Percentiles rank a stretch among this genome's conserved stretches.
Evolutionary conservation across 2,113 vertebrate species (phyloP).

Genomic region (Ceratotherium simum): DNA sequence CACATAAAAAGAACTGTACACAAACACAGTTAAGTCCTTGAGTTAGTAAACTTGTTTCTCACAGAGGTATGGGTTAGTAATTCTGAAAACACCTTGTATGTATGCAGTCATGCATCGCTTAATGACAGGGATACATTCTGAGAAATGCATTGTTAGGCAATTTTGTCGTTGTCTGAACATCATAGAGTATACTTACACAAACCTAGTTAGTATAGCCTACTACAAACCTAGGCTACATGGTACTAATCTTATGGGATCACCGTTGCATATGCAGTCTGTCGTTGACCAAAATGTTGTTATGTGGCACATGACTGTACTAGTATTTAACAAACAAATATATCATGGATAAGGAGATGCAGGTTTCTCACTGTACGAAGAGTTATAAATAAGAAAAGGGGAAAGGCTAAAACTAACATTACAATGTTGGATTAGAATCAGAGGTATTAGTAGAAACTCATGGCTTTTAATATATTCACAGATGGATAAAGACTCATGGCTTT

Average conservation of each 20-base stretch:
- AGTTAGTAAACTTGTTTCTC: not conserved
- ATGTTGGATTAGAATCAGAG: not conserved
- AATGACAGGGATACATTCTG: no score
- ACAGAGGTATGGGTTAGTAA: not conserved
- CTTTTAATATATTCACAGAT: conserved; percentile 21
- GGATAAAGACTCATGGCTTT: not conserved
- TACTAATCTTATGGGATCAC: no score
- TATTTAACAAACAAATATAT: not conserved
- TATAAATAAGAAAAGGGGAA: not conserved
- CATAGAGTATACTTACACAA: no score
- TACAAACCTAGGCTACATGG: no score
- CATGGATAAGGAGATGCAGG: not conserved
- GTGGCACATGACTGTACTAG: not conserved
- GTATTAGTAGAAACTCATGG: not conserved
- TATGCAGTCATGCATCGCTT: no score
- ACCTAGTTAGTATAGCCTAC: no score
- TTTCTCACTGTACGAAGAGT: not conserved
- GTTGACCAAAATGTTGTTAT: no score
- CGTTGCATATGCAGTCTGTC: no score
- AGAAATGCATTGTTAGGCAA: no score
- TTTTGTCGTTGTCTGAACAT: no score
- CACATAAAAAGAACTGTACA: not conserved
- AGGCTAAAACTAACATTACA: not conserved
- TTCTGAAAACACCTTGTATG: not conserved
- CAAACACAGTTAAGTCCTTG: not conserved